Conservation (phyloP, 92 coral and sea anemone species). For the Porites evermanni region DNA sequence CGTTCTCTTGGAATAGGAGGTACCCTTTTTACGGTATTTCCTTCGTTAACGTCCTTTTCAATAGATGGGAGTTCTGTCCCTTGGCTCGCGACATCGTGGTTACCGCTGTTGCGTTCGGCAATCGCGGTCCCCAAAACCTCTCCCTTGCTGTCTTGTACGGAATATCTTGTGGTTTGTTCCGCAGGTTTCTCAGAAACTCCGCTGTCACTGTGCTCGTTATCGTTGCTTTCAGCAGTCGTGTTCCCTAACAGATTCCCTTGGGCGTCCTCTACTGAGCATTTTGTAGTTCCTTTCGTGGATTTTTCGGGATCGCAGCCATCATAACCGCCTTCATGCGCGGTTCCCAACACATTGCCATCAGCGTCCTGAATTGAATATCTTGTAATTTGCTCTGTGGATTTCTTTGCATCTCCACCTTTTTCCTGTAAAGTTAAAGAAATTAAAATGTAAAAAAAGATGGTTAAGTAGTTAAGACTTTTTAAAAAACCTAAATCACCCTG, state of each 20-base stretch:
- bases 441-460: too few species aligned
- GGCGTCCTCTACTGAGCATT: background rate
- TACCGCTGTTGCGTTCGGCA: background rate
- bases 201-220: background rate
- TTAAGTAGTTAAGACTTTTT: too few species aligned
- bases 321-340: background rate
- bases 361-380: background rate
- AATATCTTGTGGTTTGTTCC: slow-evolving; percentile 31
- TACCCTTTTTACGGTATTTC: background rate
- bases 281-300: background rate
- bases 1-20: slow-evolving; percentile 30
- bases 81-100: background rate
- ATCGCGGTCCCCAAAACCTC: slow-evolving; percentile 34
- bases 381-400: background rate
- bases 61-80: background rate
- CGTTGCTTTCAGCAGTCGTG: background rate
- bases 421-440: background rate
- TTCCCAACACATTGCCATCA: background rate
- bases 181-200: background rate
- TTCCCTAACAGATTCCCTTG: background rate
- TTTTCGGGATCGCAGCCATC: background rate
- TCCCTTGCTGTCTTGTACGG: slow-evolving; percentile 36
- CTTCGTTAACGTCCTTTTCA: background rate
- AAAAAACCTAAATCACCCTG: too few species aligned
- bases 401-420: background rate